These are phyloP conservation scores for Ptilodon capucinus DNA, from an alignment of 2,888 invertebrate species.

Conservation along the genomic window DNA sequence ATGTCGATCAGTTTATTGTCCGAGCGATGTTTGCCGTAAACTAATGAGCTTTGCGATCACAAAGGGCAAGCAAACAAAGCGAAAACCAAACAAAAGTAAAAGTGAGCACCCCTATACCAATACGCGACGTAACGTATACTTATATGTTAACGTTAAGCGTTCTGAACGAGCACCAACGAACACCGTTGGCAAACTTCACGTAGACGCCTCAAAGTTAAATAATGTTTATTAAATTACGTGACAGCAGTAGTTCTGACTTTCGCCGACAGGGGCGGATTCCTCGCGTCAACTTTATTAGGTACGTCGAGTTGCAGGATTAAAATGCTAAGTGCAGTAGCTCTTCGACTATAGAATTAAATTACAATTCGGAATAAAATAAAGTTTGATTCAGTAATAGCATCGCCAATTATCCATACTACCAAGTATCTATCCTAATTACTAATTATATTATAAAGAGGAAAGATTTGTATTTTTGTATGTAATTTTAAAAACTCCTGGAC, in stretches of 20 bases:
- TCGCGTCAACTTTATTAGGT: slow-evolving; percentile 26
- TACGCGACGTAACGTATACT: too few relatives aligned
- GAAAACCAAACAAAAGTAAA: not conserved
- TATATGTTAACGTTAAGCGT: too few relatives aligned
- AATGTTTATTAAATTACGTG: slow-evolving; percentile 47
- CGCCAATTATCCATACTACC: too few relatives aligned
- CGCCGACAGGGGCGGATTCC: not conserved
- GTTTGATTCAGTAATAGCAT: not conserved
- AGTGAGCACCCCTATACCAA: not conserved
- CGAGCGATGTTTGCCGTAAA: not conserved
- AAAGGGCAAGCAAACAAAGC: not conserved
- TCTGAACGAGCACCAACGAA: not conserved
- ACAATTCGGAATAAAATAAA: too few relatives aligned
- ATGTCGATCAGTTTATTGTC: not conserved
- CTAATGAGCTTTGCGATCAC: not conserved
- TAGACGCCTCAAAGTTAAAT: slow-evolving; percentile 37
- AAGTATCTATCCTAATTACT: too few relatives aligned
- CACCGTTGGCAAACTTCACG: slow-evolving; percentile 31
- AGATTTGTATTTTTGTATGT: too few relatives aligned
- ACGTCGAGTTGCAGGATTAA: slow-evolving; percentile 23
- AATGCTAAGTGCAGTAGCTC: slow-evolving; percentile 22
- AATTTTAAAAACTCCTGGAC: too few relatives aligned
- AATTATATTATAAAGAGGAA: too few relatives aligned
- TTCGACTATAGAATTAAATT: slow-evolving; percentile 2
- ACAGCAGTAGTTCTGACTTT: not conserved